Conservation (phyloP, 2,888 invertebrate genomes). For the Rhimphoctona megacephalus region DNA sequence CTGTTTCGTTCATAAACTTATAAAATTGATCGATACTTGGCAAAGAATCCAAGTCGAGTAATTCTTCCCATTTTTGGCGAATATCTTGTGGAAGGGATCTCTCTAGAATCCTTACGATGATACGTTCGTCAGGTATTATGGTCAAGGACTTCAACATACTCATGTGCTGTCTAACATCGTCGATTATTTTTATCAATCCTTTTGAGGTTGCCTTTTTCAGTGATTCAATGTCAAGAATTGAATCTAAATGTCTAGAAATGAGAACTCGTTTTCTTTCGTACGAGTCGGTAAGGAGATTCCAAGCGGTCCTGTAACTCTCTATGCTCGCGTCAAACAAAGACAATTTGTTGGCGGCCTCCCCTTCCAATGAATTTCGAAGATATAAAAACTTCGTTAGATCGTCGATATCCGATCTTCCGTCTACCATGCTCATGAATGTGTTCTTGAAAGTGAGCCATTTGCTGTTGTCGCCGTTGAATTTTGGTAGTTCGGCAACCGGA, state of each 20-base stretch:
- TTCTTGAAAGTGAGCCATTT: constrained; percentile 45
- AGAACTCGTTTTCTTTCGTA: too few relatives aligned
- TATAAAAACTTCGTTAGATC: constrained; percentile 62
- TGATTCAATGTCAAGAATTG: constrained; percentile 52
- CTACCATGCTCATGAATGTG: too few relatives aligned
- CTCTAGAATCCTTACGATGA: constrained; percentile 48
- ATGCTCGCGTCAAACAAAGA: constrained; percentile 50
- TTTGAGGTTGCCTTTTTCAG: constrained; percentile 21
- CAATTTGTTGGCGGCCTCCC: constrained; percentile 56
- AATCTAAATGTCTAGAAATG: constrained; percentile 27
- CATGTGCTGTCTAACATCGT: constrained; percentile 66
- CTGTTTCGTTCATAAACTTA: constrained; percentile 45
- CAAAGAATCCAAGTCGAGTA: constrained; percentile 26
- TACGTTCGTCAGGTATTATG: constrained; percentile 46
- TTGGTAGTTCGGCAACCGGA: constrained; percentile 55
- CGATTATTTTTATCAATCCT: background rate
- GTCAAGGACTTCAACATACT: constrained; percentile 67
- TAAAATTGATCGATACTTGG: constrained; percentile 49
- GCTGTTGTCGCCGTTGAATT: constrained; percentile 64
- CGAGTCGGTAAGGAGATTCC: background rate
- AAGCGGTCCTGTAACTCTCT: constrained; percentile 57
- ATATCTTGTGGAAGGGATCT: constrained; percentile 38
- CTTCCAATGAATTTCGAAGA: constrained; percentile 48
- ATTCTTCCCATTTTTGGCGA: constrained; percentile 42
- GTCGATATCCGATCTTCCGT: constrained; percentile 21